Percentiles rank a stretch among this genome's conserved stretches.
phyloP scores from a whole-genome alignment of 2,797 vertebrate genomes.

The Coendou prehensilis region DNA sequence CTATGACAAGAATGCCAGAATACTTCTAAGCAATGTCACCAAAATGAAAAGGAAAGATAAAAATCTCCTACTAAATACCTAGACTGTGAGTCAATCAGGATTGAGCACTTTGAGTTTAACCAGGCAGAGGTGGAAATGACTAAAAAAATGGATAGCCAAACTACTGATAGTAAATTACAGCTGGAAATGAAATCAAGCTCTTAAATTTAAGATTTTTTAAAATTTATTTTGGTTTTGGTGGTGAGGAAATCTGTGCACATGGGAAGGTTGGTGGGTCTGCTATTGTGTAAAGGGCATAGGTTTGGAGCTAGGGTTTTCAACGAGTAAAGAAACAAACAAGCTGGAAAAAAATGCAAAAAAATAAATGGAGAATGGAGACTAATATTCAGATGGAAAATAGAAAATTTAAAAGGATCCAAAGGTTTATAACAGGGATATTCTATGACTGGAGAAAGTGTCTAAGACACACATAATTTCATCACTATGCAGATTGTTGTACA shows the following conservation, averaged over 20 bases:
- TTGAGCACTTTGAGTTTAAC: conserved; percentile 81
- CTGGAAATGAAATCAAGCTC: conserved; percentile 85
- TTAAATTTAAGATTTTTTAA: conserved; percentile 71
- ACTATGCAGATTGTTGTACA: conserved; percentile 68
- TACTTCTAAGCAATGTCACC: conserved; percentile 84
- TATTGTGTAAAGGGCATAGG: neutral
- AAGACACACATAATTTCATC: conserved; percentile 83
- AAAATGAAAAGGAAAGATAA: conserved; percentile 87
- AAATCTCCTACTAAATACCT: conserved; percentile 88
- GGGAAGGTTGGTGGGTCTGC: neutral
- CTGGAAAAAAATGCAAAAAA: conserved; percentile 41
- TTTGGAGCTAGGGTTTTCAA: conserved; percentile 30
- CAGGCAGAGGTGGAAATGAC: conserved; percentile 85
- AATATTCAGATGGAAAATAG: conserved; percentile 68
- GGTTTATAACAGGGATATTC: conserved; percentile 73
- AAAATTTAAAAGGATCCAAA: conserved; percentile 66
- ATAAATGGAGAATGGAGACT: conserved; percentile 26
- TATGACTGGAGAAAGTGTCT: conserved; percentile 73
- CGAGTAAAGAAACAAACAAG: conserved; percentile 49
- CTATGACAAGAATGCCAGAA: conserved; percentile 85
- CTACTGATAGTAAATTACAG: conserved; percentile 86
- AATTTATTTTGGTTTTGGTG: neutral
- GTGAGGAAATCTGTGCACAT: neutral
- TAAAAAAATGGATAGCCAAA: conserved; percentile 81
- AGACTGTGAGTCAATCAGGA: conserved; percentile 88